Base-by-base conservation (phyloP, 2,113 vertebrate genomes). In the Apodemus speciosus region DNA sequence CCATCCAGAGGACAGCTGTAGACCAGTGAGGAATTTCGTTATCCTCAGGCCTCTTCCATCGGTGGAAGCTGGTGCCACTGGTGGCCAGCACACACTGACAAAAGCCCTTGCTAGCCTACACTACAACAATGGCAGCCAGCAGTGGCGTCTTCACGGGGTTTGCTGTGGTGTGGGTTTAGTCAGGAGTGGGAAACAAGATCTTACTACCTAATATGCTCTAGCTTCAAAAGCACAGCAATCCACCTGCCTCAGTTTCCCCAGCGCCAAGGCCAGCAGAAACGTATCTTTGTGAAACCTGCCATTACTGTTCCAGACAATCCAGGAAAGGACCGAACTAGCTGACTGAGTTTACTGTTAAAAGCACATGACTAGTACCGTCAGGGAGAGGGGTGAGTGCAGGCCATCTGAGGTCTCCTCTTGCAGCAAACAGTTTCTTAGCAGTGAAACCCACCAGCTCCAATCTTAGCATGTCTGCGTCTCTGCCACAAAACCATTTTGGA, bases 401-500 rank as follows among this genome's bases (percentile, higher is more conserved):
- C 43, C 9, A 38, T 43, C 32, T n/a, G 13, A 43, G 27, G 66
- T 60, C 13, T n/a, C 4, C 25, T 84, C 76, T 51, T 66, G 23
- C 46, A 69, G 88, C 49, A 77, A 76, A 66, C 3, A 49, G 32
- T 76, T 84, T 94, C 66, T 21, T 68, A 66, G 69, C 64, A 51
- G 72, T 9, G 27, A 88, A 73, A 32, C 49, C 64, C 7, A 60
- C 32, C 25, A 14, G 40, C 13, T 77, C 85, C 64, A 46, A 25
- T 62, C n/a, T 80, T 38, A 73, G 79, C 76, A 66, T 18, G 3
- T 35, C 89, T 66, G 38, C 49, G 13, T 38, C 38, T 87, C 77
- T 75, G 69, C 81, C 85, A 81, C 51, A 91, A 81, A 93, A 66
- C 35, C 40, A 32, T 72, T 75, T 76, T 56, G 46, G 73, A 56